A percentile compares a stretch with the other conserved stretches of the same genome.
Conservation (phyloP, 2,113 vertebrate genomes). For the Dolichotis patagonum region DNA sequence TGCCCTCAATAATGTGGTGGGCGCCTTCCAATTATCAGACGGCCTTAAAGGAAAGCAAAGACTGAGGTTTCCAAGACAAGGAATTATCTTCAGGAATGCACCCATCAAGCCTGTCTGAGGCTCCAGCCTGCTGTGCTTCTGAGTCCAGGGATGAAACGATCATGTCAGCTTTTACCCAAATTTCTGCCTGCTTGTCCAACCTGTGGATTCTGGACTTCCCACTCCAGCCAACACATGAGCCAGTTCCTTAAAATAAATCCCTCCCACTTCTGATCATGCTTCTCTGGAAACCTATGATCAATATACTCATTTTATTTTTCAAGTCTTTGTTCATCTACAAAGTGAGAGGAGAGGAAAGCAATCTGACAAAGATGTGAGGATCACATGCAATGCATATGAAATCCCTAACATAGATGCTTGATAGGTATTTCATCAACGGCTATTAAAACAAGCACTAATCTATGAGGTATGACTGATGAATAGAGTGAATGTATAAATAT, state of each 20-base stretch:
- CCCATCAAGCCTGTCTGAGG: not conserved
- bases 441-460: conserved; percentile 1
- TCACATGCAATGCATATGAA: not conserved
- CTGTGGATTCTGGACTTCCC: not conserved
- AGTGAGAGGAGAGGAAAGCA: not conserved
- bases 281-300: not conserved
- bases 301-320: not conserved
- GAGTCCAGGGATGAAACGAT: not conserved
- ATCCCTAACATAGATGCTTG: not conserved
- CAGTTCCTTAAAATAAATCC: not conserved
- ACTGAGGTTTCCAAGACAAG: not conserved
- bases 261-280: not conserved
- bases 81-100: not conserved
- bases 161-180: not conserved
- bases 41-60: not conserved
- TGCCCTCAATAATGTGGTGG: too few relatives aligned
- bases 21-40: not conserved
- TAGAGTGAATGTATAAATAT: not conserved
- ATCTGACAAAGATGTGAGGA: not conserved
- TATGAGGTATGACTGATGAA: not conserved
- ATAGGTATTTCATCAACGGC: not conserved
- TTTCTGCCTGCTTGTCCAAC: not conserved
- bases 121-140: not conserved
- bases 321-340: conserved; percentile 18
- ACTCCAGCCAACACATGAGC: not conserved